phyloP scores from a whole-genome alignment of 2,888 invertebrate genomes.

The Agrotis exclamationis region DNA sequence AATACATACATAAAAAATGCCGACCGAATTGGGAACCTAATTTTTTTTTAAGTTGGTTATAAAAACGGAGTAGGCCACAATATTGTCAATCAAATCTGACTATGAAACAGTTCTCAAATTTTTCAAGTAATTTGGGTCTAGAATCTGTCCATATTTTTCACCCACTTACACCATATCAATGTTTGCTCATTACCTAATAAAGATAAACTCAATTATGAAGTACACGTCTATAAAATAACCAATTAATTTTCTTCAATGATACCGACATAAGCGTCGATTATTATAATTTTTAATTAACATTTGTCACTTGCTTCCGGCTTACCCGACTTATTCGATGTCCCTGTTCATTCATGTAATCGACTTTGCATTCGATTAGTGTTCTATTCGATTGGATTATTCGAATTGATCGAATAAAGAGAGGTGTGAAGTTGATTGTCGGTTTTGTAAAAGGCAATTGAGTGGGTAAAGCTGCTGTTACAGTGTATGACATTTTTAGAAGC shows the following conservation, averaged over 20 bases:
- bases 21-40: too few relatives aligned
- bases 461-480: background rate
- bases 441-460: slow-evolving; percentile 25
- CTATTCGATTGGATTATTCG: slow-evolving; percentile 55
- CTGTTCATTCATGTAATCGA: slow-evolving; percentile 63
- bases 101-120: too few relatives aligned
- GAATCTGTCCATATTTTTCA: slow-evolving; percentile 28
- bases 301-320: slow-evolving; percentile 73
- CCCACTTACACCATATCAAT: slow-evolving; percentile 27
- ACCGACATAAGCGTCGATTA: slow-evolving; percentile 55
- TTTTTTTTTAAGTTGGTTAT: too few relatives aligned
- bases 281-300: slow-evolving; percentile 73
- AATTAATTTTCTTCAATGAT: slow-evolving; percentile 55
- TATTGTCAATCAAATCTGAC: too few relatives aligned
- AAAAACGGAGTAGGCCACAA: too few relatives aligned
- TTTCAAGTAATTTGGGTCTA: background rate
- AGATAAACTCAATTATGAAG: slow-evolving; percentile 48
- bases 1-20: too few relatives aligned
- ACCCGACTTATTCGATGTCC: slow-evolving; percentile 57
- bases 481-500: too few relatives aligned
- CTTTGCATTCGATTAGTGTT: slow-evolving; percentile 65
- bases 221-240: slow-evolving; percentile 42
- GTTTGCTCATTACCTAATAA: slow-evolving; percentile 49
- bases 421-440: slow-evolving; percentile 29
- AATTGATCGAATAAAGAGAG: slow-evolving; percentile 24